Conservation (phyloP, 92 coral and sea anemone genomes). For the Blastomussa wellsi region DNA sequence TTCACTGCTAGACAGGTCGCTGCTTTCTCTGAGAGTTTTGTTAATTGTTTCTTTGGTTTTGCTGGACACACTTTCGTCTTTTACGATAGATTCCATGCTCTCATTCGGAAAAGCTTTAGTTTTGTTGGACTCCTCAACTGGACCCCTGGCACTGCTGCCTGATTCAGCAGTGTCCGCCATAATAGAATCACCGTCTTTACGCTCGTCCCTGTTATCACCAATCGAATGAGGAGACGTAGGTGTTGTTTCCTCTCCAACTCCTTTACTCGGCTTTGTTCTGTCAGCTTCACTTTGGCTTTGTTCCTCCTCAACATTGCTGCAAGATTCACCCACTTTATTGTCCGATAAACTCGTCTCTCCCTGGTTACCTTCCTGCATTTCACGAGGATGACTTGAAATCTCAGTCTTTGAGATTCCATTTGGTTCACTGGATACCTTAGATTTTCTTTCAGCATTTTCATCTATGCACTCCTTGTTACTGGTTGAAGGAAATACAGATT, state of each 20-base stretch:
- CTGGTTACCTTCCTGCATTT: background rate
- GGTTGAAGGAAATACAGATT: constrained; percentile 12
- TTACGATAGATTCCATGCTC: background rate
- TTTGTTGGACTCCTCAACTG: background rate
- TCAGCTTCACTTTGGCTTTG: background rate
- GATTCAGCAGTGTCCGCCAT: background rate
- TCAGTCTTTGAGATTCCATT: background rate
- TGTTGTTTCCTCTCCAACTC: background rate
- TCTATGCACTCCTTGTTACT: background rate
- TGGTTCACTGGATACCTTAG: background rate
- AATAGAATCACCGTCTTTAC: background rate
- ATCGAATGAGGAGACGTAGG: background rate
- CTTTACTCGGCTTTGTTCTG: background rate
- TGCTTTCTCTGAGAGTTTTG: background rate
- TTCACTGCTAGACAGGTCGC: background rate
- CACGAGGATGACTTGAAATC: background rate
- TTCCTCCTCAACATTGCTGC: background rate
- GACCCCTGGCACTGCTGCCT: background rate
- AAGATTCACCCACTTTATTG: background rate
- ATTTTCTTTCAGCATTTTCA: background rate
- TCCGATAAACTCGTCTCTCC: background rate
- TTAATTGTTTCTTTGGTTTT: background rate
- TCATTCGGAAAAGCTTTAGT: background rate
- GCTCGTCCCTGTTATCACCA: background rate
- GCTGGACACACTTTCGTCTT: background rate